Percentiles rank a stretch among this genome's conserved stretches.
Evolutionary conservation across 2,888 invertebrate species (phyloP).

Genomic region (Pocota personata): DNA sequence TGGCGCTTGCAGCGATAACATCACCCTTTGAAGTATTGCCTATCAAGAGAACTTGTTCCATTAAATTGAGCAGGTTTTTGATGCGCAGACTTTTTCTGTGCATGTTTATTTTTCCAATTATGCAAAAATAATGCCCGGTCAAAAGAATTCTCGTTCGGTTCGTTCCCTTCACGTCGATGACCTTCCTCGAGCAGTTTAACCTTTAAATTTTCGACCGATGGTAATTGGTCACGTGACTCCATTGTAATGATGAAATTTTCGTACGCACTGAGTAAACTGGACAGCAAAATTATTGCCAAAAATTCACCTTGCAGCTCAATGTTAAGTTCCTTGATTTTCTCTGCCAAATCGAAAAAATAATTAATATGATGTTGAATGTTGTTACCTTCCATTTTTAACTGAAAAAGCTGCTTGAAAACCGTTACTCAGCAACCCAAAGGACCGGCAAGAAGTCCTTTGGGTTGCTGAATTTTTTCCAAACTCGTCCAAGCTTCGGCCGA

Average conservation of each 20-base stretch:
- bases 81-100: neutral
- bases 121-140: conserved; percentile 25
- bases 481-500: conserved; percentile 42
- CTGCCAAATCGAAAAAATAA: neutral
- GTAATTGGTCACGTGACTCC: conserved; percentile 22
- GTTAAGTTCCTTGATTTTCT: neutral
- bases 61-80: neutral
- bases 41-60: neutral
- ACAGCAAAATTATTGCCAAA: conserved; percentile 27
- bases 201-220: conserved; percentile 31
- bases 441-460: too few relatives aligned
- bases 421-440: too few relatives aligned
- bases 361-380: neutral
- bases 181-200: conserved; percentile 23
- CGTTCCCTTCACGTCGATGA: conserved; percentile 13
- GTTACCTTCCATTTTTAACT: neutral
- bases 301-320: conserved; percentile 29
- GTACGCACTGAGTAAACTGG: conserved; percentile 6
- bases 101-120: neutral
- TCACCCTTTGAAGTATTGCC: neutral
- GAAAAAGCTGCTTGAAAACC: conserved; percentile 49
- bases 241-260: conserved; percentile 32
- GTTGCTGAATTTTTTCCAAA: conserved; percentile 16
- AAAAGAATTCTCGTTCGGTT: neutral
- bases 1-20: conserved; percentile 23